Evolutionary conservation across 2,797 vertebrate genomes (phyloP).

Genomic region (Ceryle rudis): DNA sequence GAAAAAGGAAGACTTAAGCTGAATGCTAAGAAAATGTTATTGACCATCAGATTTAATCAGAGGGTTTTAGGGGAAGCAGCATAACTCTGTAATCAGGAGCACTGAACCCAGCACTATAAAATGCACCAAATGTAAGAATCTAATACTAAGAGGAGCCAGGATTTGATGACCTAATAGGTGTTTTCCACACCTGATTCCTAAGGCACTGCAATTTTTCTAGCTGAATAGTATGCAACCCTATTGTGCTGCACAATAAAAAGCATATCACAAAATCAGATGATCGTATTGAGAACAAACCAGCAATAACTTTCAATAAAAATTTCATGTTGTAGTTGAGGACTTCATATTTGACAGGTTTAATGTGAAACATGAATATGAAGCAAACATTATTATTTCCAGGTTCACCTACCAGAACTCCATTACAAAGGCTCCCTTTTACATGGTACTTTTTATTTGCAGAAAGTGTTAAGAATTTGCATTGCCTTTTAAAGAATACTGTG

Average conservation of each 20-base stretch:
- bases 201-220: slow-evolving; percentile 20
- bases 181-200: slow-evolving; percentile 21
- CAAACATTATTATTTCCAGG: slow-evolving; percentile 16
- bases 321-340: not conserved
- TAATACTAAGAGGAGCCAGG: not conserved
- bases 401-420: not conserved
- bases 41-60: not conserved
- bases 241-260: not conserved
- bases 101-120: not conserved
- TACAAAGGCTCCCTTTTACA: not conserved
- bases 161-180: slow-evolving; percentile 20
- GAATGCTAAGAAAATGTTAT: not conserved
- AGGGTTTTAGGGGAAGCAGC: not conserved
- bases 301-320: slow-evolving; percentile 20
- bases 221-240: not conserved
- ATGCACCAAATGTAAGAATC: not conserved
- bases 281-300: not conserved
- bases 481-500: slow-evolving; percentile 36
- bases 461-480: slow-evolving; percentile 57
- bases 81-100: not conserved
- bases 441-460: slow-evolving; percentile 26
- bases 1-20: not conserved
- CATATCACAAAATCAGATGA: slow-evolving; percentile 13
- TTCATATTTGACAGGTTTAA: not conserved
- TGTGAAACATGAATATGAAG: slow-evolving; percentile 16